A percentile compares a stretch with the other conserved stretches of the same genome.
These are phyloP conservation scores for Tetragnatha montana DNA, from an alignment of 2,888 invertebrate genomes.

Conservation along the genomic window DNA sequence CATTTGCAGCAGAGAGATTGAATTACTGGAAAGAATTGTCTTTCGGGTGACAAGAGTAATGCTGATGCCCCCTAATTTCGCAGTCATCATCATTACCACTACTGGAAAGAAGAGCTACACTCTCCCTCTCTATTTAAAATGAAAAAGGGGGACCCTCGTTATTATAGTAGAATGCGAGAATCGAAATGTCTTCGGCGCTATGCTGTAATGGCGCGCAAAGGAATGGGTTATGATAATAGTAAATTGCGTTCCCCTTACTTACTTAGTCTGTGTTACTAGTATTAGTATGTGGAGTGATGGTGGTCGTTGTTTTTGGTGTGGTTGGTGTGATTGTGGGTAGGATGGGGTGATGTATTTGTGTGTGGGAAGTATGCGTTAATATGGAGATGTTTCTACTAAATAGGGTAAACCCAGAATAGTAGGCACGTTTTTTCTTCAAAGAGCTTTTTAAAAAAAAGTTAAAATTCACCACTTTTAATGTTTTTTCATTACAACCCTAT, in stretches of 20 bases:
- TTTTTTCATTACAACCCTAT: too few relatives aligned
- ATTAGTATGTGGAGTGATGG: too few relatives aligned
- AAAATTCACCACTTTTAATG: too few relatives aligned
- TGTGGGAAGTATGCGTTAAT: too few relatives aligned
- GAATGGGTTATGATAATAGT: not conserved
- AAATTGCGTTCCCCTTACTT: not conserved
- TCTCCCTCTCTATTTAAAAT: not conserved
- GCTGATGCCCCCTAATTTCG: slow-evolving; percentile 50
- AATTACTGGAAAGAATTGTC: slow-evolving; percentile 29
- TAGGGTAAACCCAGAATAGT: too few relatives aligned
- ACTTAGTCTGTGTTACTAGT: too few relatives aligned
- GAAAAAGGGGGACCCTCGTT: not conserved
- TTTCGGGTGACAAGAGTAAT: slow-evolving; percentile 37
- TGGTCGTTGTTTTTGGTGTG: too few relatives aligned
- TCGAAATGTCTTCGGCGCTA: not conserved
- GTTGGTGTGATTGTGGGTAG: too few relatives aligned
- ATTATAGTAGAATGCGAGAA: not conserved
- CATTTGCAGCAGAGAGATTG: slow-evolving; percentile 23
- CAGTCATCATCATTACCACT: slow-evolving; percentile 51
- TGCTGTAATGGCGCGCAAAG: not conserved
- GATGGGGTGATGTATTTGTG: too few relatives aligned
- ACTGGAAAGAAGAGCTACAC: not conserved
- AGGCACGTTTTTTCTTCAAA: too few relatives aligned
- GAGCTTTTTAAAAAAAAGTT: too few relatives aligned
- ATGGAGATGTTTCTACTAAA: too few relatives aligned